phyloP scores from a whole-genome alignment of 2,113 vertebrate species.

The Dicaeum eximium region DNA sequence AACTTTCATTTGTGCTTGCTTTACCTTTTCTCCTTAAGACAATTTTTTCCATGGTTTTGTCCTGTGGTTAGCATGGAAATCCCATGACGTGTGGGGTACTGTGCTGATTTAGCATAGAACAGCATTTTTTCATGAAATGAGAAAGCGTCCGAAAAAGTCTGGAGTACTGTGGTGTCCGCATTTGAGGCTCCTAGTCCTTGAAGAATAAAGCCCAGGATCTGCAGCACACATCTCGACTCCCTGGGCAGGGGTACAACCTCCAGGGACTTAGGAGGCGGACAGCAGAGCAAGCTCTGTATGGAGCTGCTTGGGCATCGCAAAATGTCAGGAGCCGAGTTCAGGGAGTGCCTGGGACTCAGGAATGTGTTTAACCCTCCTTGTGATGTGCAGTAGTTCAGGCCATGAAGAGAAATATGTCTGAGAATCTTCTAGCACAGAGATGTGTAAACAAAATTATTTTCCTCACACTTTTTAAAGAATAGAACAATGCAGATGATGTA shows the following conservation, averaged over 20 bases:
- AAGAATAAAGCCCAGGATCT: background rate
- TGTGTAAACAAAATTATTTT: background rate
- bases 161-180: background rate
- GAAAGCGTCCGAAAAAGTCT: background rate
- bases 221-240: rapidly evolving
- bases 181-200: background rate
- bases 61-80: background rate
- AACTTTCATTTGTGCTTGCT: background rate
- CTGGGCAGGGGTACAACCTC: background rate
- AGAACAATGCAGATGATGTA: background rate
- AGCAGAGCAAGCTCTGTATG: rapidly evolving
- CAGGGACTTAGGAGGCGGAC: background rate
- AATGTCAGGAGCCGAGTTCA: background rate
- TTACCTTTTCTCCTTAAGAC: background rate
- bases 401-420: background rate
- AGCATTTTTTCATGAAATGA: background rate
- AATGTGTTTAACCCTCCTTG: background rate
- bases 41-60: background rate
- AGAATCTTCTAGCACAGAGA: background rate
- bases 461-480: background rate
- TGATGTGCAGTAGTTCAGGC: background rate
- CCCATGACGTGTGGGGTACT: background rate
- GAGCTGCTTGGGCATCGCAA: background rate
- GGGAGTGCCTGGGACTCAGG: background rate
- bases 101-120: background rate